phyloP scores from a whole-genome alignment of 1,140 invertebrate species.

The Drosophila nigrodunni region DNA sequence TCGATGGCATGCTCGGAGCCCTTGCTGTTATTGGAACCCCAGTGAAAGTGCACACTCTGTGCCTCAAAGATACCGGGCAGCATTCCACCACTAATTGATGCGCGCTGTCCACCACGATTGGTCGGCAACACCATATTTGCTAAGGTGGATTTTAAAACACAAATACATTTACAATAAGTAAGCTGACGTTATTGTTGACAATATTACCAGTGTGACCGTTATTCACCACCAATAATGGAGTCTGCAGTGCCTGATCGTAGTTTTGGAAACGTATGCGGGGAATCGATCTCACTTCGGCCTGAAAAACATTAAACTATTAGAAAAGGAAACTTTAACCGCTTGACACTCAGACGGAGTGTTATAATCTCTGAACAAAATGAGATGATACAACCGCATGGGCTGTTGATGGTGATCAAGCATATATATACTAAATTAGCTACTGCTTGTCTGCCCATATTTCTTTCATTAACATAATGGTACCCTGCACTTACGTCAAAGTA shows the following conservation, averaged over 20 bases:
- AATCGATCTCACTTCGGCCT: conserved; percentile 31
- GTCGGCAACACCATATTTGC: conserved; percentile 56
- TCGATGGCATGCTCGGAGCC: conserved; percentile 74
- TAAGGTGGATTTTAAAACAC: conserved; percentile 2
- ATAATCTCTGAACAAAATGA: too few relatives aligned
- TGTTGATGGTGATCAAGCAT: too few relatives aligned
- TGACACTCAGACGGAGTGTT: too few relatives aligned
- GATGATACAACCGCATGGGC: too few relatives aligned
- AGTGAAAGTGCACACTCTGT: conserved; percentile 89
- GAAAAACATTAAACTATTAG: not conserved
- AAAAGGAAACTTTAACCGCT: too few relatives aligned
- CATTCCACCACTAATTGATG: conserved; percentile 87
- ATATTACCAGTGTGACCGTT: conserved; percentile 66
- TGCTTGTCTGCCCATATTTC: too few relatives aligned
- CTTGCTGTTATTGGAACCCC: conserved; percentile 84
- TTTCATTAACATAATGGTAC: too few relatives aligned
- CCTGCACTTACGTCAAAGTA: conserved; percentile 31
- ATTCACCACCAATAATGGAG: conserved; percentile 54
- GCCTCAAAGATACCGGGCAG: conserved; percentile 87
- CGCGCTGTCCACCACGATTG: conserved; percentile 69
- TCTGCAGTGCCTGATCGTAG: conserved; percentile 47
- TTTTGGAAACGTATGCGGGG: conserved; percentile 55
- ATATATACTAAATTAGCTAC: too few relatives aligned
- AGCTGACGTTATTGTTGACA: not conserved
- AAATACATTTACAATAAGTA: too few relatives aligned